phyloP scores from a whole-genome alignment of 2,888 invertebrate species.

The Sussaba pulchella region DNA sequence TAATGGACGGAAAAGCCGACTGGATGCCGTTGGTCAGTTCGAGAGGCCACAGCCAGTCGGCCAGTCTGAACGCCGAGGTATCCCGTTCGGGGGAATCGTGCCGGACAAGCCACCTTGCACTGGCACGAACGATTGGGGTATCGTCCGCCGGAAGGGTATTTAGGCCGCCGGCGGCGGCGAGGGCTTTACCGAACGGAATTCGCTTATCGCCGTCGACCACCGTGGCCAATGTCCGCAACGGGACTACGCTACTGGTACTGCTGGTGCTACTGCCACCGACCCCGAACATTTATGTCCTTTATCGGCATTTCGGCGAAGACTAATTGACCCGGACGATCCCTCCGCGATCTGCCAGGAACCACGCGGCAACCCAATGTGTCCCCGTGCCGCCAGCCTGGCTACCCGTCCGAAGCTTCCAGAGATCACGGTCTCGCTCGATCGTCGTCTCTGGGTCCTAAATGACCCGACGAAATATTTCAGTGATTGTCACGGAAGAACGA shows the following conservation, averaged over 20 bases:
- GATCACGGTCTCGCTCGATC: too few relatives aligned
- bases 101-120: constrained; percentile 40
- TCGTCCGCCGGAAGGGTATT: constrained; percentile 19
- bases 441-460: too few relatives aligned
- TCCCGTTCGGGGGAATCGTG: background rate
- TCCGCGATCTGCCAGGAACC: too few relatives aligned
- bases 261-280: constrained; percentile 12
- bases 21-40: constrained; percentile 33
- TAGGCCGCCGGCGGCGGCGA: constrained; percentile 23
- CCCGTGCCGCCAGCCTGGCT: too few relatives aligned
- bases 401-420: too few relatives aligned
- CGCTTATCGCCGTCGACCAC: constrained; percentile 59
- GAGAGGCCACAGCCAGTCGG: constrained; percentile 30
- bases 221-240: constrained; percentile 26
- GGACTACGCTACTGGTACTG: too few relatives aligned
- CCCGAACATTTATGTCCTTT: constrained; percentile 57
- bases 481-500: too few relatives aligned
- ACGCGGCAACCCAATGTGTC: too few relatives aligned
- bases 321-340: constrained; percentile 47
- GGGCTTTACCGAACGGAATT: constrained; percentile 56
- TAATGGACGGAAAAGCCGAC: constrained; percentile 65
- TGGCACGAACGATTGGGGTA: constrained; percentile 29
- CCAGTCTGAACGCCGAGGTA: constrained; percentile 34
- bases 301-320: constrained; percentile 61
- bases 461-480: constrained; percentile 19